Evolutionary conservation across 2,113 vertebrate genomes (phyloP), one percentile per base, ranked within the genome.

Genomic region (Nestor notabilis): DNA sequence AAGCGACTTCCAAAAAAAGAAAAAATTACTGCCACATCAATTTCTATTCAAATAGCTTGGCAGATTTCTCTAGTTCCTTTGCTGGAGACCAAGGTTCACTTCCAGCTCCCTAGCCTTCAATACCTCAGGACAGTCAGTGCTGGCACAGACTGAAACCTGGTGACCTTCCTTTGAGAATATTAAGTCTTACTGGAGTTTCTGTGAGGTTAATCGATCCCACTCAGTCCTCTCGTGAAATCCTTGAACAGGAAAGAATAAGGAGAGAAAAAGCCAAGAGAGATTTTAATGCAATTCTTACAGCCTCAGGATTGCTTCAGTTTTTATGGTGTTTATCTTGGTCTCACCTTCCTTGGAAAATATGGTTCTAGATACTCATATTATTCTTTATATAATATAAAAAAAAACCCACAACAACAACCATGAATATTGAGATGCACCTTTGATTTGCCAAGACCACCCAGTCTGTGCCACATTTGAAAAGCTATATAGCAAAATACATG

Each of bases 181-280:
- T 85, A 95, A 97, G 94, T 63, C 94, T 89, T 89, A 77, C 81
- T 72, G 70, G 92, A 94, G 91, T 95, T 95, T 92, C 93, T 89
- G 61, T 89, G 94, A 96, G 96, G 95, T 95, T 97, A 91, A 96
- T 96, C 89, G 84, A 96, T 96, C 96, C 94, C 89, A 90, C 89
- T 97, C 92, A 84, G 83, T n/a, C 41, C 47, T 52, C 86, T 89
- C 55, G 14, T 87, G 91, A 96, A 96, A 95, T 89, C 63, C 74
- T 74, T 3, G 1, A 37, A 70, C 52, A 89, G 70, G 61, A 95
- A 96, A 93, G 91, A 95, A 95, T 69, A 92, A 80, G 61, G 52
- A 88, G 61, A 94, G 69, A 95, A 95, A 95, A 96, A 91, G 12
- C 82, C 91, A 80, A 79, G 43, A 64, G 68, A 86, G 56, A 74